Base-by-base conservation (phyloP, 2,797 vertebrate genomes). In the Notoglanidium macrostoma region DNA sequence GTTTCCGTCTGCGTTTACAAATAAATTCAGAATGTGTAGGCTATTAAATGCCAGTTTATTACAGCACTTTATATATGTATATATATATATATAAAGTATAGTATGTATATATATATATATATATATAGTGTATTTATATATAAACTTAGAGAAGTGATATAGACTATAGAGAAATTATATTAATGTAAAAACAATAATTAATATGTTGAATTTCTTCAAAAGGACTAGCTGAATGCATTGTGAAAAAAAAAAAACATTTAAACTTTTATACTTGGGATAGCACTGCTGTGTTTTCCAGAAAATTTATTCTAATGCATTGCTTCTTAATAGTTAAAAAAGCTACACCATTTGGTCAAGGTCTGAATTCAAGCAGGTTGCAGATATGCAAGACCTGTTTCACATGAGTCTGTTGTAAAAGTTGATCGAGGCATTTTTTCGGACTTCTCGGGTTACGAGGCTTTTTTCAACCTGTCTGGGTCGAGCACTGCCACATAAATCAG, bases 401-500 rank as follows among this genome's bases (percentile, higher is more conserved):
- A 61, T 76, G 70, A 61, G 15, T 29, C 35, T 63, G 68, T n/a
- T 32, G n/a, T 51, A 85, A 74, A 76, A 29, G 84, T 85, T 76
- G 84, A 85, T 85, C 57, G 40, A 74, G 51, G 49, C 46, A 59
- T 87, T 76, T 77, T 83, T 44, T 77, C 51, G 32, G 32, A 78
- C 72, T 85, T 74, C 84, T 85, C 72, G 11, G 40, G 55, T 85
- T 85, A 63, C 84, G 8, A 1, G 72, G 15, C 57, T 35, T 85
- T 74, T 73, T 85, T 74, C 35, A 73, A 59, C 51, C 40, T 74
- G 84, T 61, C 84, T 85, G 55, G n/a, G 55, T 74, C 40, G 17
- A 61, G n/a, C 54, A 2, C 55, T 1, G 55, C 26, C 49, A 85
- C 72, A 85, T 85, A 76, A 76, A 85, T 85, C 84, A 85, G 70